phyloP scores from a whole-genome alignment of 2,888 invertebrate genomes.

The Deilephila elpenor region DNA sequence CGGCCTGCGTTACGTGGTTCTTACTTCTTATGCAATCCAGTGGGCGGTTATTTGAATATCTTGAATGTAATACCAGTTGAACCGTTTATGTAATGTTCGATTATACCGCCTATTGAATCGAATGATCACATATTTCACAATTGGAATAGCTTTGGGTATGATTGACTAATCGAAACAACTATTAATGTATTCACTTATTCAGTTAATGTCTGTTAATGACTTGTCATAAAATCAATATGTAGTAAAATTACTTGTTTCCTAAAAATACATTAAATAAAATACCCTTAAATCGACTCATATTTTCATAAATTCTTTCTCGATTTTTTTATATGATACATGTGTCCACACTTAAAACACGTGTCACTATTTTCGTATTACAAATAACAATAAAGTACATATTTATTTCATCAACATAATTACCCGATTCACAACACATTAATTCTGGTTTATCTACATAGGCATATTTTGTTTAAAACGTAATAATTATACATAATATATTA shows the following conservation, averaged over 20 bases:
- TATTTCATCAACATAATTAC: neutral
- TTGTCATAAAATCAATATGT: no score
- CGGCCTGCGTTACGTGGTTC: neutral
- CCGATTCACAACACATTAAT: neutral
- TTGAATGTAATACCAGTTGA: slow-evolving; percentile 12
- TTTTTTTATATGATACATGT: no score
- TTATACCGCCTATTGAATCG: neutral
- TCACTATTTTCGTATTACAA: neutral
- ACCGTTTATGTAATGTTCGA: slow-evolving; percentile 5
- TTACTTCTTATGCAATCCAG: neutral
- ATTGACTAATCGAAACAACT: no score
- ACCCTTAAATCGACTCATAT: neutral
- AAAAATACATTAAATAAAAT: neutral
- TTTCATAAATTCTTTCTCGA: no score
- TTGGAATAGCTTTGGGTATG: no score
- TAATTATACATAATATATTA: slow-evolving; percentile 6
- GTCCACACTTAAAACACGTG: neutral
- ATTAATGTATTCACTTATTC: no score
- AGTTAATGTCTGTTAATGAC: no score
- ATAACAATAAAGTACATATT: neutral
- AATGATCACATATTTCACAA: no score
- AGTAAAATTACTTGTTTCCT: no score
- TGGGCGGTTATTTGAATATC: slow-evolving; percentile 7
- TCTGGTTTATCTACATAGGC: neutral
- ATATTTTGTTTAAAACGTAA: neutral